These are phyloP conservation scores for Conopomorpha cramerella DNA, from an alignment of 1,140 invertebrate genomes.

Conservation along the genomic window DNA sequence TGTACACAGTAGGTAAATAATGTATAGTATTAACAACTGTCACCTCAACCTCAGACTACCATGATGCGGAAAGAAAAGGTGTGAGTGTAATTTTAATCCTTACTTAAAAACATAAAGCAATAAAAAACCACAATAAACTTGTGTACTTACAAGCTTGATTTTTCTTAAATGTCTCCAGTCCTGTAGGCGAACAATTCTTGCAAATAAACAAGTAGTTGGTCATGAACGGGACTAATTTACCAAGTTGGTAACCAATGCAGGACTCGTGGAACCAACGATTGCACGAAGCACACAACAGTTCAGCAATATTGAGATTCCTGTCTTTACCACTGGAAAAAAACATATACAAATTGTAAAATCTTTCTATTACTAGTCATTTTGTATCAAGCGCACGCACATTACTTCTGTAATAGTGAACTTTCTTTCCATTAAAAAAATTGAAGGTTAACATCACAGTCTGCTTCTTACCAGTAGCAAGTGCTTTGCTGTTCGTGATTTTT, in stretches of 20 bases:
- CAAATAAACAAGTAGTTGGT: constrained; percentile 96
- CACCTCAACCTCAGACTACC: no score
- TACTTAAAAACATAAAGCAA: neutral
- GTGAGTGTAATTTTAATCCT: no score
- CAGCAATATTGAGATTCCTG: constrained; percentile 86
- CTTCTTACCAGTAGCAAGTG: constrained; percentile 40
- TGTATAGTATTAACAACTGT: no score
- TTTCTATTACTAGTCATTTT: neutral
- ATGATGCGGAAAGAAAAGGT: no score
- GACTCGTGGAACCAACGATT: constrained; percentile 91
- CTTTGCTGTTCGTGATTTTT: constrained; percentile 26
- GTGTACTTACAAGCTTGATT: constrained; percentile 83
- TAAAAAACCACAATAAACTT: constrained; percentile 1
- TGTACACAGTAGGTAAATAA: no score
- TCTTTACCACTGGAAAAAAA: constrained; percentile 81
- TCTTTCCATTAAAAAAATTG: constrained; percentile 5
- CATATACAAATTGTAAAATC: constrained; percentile 3
- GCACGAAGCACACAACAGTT: constrained; percentile 89
- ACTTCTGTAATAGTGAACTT: no score
- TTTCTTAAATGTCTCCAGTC: constrained; percentile 86
- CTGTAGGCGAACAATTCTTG: constrained; percentile 92
- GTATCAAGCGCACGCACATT: no score
- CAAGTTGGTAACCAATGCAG: constrained; percentile 88
- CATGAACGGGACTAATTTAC: constrained; percentile 93
- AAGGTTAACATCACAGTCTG: constrained; percentile 1